phyloP scores from a whole-genome alignment of 2,888 invertebrate species.

The Ophion costatus region DNA sequence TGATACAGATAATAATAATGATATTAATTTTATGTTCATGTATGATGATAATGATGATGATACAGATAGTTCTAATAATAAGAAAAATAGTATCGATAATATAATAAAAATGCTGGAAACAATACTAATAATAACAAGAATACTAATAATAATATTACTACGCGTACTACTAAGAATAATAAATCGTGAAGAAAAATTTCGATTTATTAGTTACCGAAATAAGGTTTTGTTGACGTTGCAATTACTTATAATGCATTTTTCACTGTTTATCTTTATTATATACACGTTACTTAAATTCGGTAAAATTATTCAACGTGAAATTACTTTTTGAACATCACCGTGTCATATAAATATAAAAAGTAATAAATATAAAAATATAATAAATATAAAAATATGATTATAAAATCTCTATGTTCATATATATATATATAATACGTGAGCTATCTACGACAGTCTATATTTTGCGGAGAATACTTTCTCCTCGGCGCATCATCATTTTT shows the following conservation, averaged over 20 bases:
- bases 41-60: too few species aligned
- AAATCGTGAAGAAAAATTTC: too few species aligned
- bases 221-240: neutral
- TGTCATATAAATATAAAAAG: neutral
- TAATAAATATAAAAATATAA: too few species aligned
- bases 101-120: too few species aligned
- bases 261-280: neutral
- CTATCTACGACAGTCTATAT: neutral
- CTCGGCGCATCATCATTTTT: constrained; percentile 25
- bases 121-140: too few species aligned
- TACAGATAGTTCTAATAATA: too few species aligned
- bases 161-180: too few species aligned
- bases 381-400: too few species aligned
- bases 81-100: too few species aligned
- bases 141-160: too few species aligned
- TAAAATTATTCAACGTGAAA: neutral
- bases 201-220: neutral
- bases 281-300: neutral
- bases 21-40: too few species aligned
- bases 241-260: neutral
- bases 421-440: neutral
- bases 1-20: too few species aligned
- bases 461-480: constrained; percentile 19
- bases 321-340: neutral
- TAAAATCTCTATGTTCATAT: neutral